These are phyloP conservation scores for Neoaliturus tenellus DNA, from an alignment of 2,888 invertebrate genomes.

Conservation along the genomic window DNA sequence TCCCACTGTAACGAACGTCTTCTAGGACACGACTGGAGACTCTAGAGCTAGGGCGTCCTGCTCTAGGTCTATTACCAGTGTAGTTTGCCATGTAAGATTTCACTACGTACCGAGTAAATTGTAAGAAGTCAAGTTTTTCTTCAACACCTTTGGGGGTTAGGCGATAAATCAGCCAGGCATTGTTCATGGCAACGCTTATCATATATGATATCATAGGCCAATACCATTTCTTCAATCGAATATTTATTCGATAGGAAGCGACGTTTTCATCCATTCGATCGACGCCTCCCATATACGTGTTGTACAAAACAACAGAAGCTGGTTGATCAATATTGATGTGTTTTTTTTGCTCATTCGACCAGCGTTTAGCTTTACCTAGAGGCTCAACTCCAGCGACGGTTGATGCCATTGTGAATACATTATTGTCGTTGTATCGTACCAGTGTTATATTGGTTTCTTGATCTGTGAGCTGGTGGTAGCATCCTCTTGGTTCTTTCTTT, in stretches of 20 bases:
- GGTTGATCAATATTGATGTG: background rate
- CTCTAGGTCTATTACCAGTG: too few species aligned
- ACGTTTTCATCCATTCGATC: background rate
- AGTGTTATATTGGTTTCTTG: slow-evolving; percentile 15
- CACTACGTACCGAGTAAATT: too few species aligned
- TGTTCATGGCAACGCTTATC: background rate
- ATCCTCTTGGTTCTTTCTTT: background rate
- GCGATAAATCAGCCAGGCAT: background rate
- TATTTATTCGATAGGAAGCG: background rate
- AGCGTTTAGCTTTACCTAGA: slow-evolving; percentile 9
- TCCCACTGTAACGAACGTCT: too few species aligned
- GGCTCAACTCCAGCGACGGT: slow-evolving; percentile 11
- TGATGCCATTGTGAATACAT: background rate
- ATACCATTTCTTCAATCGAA: background rate
- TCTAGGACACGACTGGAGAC: too few species aligned
- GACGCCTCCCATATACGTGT: background rate
- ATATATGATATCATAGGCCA: background rate
- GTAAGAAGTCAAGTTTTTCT: too few species aligned
- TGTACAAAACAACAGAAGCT: background rate
- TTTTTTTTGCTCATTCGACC: background rate
- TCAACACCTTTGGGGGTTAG: background rate
- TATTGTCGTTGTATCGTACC: slow-evolving; percentile 14
- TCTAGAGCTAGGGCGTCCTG: too few species aligned
- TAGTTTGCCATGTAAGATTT: too few species aligned
- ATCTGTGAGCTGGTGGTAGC: slow-evolving; percentile 17